Conservation (phyloP, 2,113 vertebrate species). For the Dromas ardeola region DNA sequence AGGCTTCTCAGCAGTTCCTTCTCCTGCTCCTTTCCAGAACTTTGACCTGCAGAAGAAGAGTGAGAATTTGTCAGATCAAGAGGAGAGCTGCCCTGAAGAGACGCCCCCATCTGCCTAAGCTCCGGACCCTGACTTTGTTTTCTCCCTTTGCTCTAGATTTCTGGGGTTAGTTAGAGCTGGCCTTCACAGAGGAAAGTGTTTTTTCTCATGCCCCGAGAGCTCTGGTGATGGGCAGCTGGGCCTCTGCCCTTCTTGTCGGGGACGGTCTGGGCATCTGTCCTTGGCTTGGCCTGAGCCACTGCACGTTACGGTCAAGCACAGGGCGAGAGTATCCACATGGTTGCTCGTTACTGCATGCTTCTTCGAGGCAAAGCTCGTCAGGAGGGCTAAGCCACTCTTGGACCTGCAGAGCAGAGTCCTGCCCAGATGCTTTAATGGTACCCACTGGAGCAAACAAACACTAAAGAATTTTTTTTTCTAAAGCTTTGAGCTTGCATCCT, state of each 20-base stretch:
- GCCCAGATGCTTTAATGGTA: background rate
- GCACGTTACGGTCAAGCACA: background rate
- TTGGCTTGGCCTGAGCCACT: background rate
- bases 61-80: conserved; percentile 60
- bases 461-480: background rate
- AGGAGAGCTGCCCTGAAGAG: conserved; percentile 47
- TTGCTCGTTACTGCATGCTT: background rate
- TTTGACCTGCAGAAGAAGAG: conserved; percentile 84
- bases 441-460: background rate
- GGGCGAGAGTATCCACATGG: background rate
- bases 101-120: background rate
- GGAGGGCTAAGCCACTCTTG: background rate
- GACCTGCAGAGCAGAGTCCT: background rate
- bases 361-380: background rate
- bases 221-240: background rate
- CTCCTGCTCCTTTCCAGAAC: conserved; percentile 72
- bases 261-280: background rate
- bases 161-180: background rate
- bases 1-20: background rate
- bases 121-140: background rate
- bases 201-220: background rate
- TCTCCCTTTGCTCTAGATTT: background rate
- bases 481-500: background rate
- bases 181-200: background rate
- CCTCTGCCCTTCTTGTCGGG: background rate